phyloP scores from a whole-genome alignment of 2,797 vertebrate species.

The Ptychobarbus kaznakovi region DNA sequence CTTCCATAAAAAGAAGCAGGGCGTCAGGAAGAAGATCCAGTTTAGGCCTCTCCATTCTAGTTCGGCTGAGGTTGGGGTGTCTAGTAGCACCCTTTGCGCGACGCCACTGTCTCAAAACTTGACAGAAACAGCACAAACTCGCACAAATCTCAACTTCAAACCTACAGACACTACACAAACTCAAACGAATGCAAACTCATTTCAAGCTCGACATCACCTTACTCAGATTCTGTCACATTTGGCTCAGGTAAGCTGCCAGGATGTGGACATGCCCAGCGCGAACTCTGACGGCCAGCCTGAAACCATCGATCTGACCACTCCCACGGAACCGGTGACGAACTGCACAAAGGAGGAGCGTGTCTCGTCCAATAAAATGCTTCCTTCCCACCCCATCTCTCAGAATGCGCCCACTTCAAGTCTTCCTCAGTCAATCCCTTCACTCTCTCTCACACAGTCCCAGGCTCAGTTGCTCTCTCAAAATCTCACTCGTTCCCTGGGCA shows the following conservation, averaged over 20 bases:
- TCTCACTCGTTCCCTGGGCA: slow-evolving; percentile 77
- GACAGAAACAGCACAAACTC: slow-evolving; percentile 63
- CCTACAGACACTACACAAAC: slow-evolving; percentile 61
- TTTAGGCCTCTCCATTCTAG: slow-evolving; percentile 79
- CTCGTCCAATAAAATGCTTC: slow-evolving; percentile 33
- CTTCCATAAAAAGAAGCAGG: slow-evolving; percentile 86
- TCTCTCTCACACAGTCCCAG: slow-evolving; percentile 77
- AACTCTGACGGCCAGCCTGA: slow-evolving; percentile 81
- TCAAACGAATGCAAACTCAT: slow-evolving; percentile 61
- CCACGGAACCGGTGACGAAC: slow-evolving; percentile 75
- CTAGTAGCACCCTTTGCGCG: slow-evolving; percentile 51
- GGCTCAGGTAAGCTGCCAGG: slow-evolving; percentile 72
- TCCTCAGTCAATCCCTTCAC: slow-evolving; percentile 71
- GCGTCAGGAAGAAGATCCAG: slow-evolving; percentile 83
- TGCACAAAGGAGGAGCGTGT: slow-evolving; percentile 64
- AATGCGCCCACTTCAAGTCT: slow-evolving; percentile 55
- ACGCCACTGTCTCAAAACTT: slow-evolving; percentile 60
- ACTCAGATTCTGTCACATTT: slow-evolving; percentile 64
- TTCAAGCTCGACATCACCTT: slow-evolving; percentile 59
- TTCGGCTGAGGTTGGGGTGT: slow-evolving; percentile 41
- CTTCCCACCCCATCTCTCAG: slow-evolving; percentile 61
- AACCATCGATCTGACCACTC: slow-evolving; percentile 85
- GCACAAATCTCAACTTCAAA: slow-evolving; percentile 42
- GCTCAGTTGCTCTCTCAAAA: slow-evolving; percentile 78
- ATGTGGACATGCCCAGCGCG: slow-evolving; percentile 90